Evolutionary conservation across 2,888 invertebrate species (phyloP).

Genomic region (Nomada ferruginata): DNA sequence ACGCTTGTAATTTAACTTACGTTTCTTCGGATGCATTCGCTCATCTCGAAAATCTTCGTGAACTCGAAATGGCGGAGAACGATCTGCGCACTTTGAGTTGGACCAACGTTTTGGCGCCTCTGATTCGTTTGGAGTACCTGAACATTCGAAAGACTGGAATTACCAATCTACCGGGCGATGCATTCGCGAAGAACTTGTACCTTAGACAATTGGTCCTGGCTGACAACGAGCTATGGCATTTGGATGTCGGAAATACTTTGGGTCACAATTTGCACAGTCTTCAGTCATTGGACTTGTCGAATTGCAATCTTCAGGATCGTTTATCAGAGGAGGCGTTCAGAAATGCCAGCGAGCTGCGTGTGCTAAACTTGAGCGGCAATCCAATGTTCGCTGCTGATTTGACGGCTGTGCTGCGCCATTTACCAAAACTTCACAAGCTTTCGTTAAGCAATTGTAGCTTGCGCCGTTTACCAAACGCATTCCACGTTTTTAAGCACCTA

Average conservation of each 20-base stretch:
- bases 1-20: conserved; percentile 87
- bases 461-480: conserved; percentile 88
- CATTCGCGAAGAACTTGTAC: conserved; percentile 88
- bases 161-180: conserved; percentile 87
- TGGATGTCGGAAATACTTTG: conserved; percentile 88
- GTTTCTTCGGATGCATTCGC: conserved; percentile 86
- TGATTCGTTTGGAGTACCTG: conserved; percentile 87
- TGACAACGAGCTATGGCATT: conserved; percentile 87
- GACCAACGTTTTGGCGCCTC: conserved; percentile 87
- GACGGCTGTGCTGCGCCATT: conserved; percentile 88
- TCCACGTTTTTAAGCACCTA: conserved; percentile 88
- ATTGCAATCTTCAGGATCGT: conserved; percentile 88
- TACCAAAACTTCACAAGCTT: conserved; percentile 88
- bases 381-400: conserved; percentile 89
- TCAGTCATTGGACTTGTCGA: conserved; percentile 88
- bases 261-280: conserved; percentile 88
- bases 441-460: conserved; percentile 89
- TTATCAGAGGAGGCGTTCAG: conserved; percentile 89
- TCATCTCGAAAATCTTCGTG: conserved; percentile 87
- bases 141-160: conserved; percentile 88
- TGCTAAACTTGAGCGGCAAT: conserved; percentile 88
- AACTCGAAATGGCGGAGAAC: conserved; percentile 88
- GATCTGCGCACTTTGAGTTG: conserved; percentile 86
- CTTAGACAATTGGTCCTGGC: conserved; percentile 88
- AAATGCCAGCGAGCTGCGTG: conserved; percentile 88